Evolutionary conservation across 2,888 invertebrate genomes (phyloP).

Genomic region (Heteromyza rotundicornis): DNA sequence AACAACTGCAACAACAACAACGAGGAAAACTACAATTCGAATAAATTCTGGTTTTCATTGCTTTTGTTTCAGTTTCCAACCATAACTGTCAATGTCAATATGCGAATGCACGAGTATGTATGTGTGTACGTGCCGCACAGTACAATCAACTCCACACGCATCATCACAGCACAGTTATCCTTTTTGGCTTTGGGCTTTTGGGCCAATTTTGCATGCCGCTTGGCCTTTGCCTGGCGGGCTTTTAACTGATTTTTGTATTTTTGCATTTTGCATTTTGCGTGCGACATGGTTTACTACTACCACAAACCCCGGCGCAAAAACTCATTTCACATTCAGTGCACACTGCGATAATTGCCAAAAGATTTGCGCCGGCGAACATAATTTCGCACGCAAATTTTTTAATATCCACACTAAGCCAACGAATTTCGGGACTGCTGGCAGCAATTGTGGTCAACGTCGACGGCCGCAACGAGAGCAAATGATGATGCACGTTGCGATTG

Average conservation of each 20-base stretch:
- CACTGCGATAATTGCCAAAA: conserved; percentile 46
- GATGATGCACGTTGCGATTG: background rate
- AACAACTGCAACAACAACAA: background rate
- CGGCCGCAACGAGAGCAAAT: background rate
- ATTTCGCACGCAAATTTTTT: background rate
- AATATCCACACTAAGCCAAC: too few relatives aligned
- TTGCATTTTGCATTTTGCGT: background rate
- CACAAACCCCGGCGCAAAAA: background rate
- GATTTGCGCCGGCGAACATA: conserved; percentile 36
- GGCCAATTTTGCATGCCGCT: background rate
- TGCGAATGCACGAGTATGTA: conserved; percentile 8
- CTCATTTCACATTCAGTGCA: conserved; percentile 30
- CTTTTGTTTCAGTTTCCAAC: conserved; percentile 20
- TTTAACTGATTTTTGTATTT: background rate
- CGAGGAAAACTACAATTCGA: background rate
- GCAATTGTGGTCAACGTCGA: background rate
- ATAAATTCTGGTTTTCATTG: too few relatives aligned
- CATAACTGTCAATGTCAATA: conserved; percentile 51
- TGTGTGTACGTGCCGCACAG: background rate
- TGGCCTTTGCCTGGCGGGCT: background rate
- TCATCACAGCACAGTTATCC: background rate
- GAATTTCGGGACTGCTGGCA: background rate
- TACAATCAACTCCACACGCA: conserved; percentile 1
- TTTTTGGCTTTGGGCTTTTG: background rate
- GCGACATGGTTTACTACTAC: background rate